Conservation (phyloP, 2,888 invertebrate species). For the Nipponacmea schrenckii region DNA sequence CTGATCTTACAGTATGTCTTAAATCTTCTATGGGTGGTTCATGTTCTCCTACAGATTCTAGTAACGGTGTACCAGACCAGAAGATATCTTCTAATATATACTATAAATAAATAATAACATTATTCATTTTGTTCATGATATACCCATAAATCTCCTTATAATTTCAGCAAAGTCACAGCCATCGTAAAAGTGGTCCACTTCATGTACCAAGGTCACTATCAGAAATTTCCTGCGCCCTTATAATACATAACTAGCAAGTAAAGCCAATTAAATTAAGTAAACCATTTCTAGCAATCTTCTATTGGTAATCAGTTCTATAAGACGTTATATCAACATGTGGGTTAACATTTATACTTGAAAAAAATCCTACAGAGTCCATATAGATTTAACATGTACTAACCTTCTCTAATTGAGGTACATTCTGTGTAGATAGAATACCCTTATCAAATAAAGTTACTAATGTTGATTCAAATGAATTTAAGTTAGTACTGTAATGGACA, state of each 20-base stretch:
- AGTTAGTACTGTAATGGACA: slow-evolving; percentile 78
- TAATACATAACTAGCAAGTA: no score
- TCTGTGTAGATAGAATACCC: slow-evolving; percentile 77
- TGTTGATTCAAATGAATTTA: slow-evolving; percentile 74
- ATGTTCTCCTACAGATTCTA: slow-evolving; percentile 79
- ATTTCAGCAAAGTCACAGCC: not conserved
- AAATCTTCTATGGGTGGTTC: slow-evolving; percentile 74
- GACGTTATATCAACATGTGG: no score
- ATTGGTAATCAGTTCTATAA: no score
- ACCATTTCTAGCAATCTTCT: no score
- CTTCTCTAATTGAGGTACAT: slow-evolving; percentile 80
- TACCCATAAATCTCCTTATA: not conserved
- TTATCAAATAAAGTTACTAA: slow-evolving; percentile 74
- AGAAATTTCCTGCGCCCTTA: not conserved
- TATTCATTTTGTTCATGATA: not conserved
- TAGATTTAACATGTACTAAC: slow-evolving; percentile 36
- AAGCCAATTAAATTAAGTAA: no score
- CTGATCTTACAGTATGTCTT: slow-evolving; percentile 74
- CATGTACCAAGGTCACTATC: not conserved
- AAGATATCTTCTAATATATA: slow-evolving; percentile 78
- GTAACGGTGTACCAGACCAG: slow-evolving; percentile 79
- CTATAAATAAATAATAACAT: slow-evolving; percentile 66
- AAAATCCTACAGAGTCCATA: no score
- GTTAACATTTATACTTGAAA: no score
- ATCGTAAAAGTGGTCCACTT: not conserved